These are phyloP conservation scores for Oenanthe oenanthe DNA, from an alignment of 2,113 vertebrate species.

Conservation along the genomic window DNA sequence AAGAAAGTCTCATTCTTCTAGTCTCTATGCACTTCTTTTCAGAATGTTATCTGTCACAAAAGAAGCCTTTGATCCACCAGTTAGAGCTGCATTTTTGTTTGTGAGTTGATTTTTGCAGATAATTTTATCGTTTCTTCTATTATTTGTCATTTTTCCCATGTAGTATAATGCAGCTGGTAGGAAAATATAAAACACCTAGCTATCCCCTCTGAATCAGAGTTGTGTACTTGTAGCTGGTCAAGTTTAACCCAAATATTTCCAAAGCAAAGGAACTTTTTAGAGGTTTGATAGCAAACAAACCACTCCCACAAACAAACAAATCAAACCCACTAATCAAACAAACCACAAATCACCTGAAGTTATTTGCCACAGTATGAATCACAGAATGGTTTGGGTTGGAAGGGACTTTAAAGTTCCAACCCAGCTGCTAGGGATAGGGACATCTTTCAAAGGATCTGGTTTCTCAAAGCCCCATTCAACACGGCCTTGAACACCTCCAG, in stretches of 20 bases:
- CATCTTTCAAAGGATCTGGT: neutral
- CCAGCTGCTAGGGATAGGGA: fast-evolving
- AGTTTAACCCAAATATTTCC: neutral
- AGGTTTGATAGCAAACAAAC: neutral
- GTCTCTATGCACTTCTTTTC: slow-evolving; percentile 9
- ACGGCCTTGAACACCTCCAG: neutral
- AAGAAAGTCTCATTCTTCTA: slow-evolving; percentile 34
- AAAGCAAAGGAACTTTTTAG: neutral
- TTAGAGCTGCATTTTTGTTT: slow-evolving; percentile 39
- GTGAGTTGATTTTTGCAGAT: slow-evolving; percentile 48
- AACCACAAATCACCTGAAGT: neutral
- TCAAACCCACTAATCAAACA: neutral
- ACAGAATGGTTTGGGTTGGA: neutral
- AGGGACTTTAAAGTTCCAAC: neutral
- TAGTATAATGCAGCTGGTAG: neutral
- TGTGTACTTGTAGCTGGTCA: neutral
- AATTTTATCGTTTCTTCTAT: slow-evolving; percentile 23
- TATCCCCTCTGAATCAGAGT: neutral
- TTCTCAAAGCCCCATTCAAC: neutral
- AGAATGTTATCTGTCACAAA: slow-evolving; percentile 35
- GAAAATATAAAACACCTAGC: neutral
- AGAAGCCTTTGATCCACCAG: slow-evolving; percentile 17
- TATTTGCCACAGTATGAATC: too few relatives aligned
- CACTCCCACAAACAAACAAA: neutral
- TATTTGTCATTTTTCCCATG: slow-evolving; percentile 17